Evolutionary conservation across 2,888 invertebrate genomes (phyloP), one percentile per base, ranked within the genome.

Genomic region (Folsomia manolachei): DNA sequence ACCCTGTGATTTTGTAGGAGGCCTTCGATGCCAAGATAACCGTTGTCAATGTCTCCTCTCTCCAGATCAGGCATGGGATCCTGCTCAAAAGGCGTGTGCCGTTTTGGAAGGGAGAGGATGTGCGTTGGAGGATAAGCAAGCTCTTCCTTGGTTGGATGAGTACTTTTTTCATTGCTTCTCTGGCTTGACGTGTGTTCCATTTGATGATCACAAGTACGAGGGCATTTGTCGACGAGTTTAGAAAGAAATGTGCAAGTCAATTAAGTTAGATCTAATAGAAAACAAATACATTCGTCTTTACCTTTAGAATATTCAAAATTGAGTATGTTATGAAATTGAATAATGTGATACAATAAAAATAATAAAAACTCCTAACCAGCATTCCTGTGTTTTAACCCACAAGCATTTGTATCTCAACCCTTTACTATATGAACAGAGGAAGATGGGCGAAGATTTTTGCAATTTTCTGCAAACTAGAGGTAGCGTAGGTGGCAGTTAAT

Each of bases 31-130:
- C 63, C 11, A 23, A 4, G 7, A 23, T 4, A 19, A n/a, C 4
- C 24, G 63, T 25, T 63, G 63, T n/a, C 25, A 63, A 63, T 63
- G 63, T 63, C 24, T 7, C 25, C 26, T 63, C 9, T 11, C 24
- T 18, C 63, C 63, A 19, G 63, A 63, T 63, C 63, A 63, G 26
- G 63, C 63, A 7, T 63, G 63, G 63, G 63, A 63, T 25, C 25
- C 24, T 14, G 26, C 24, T 4, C 21, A 63, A n/a, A 4, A 7
- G 25, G 14, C 63, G 21, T 63, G 63, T 24, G 21, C 63, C 2
- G 24, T 24, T 2, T 18, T 25, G 21, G 63, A 63, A 24, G 63
- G 63, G 18, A 14, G 63, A 19, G 63, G 63, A 9, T 63, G 63
- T n/a, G 25, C 63, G 4, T n/a, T 63, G 25, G 25, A 19, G 23